A percentile compares a stretch with the other conserved stretches of the same genome.
Evolutionary conservation across 2,113 vertebrate species (phyloP).

Genomic region (Myiagra hebetior): DNA sequence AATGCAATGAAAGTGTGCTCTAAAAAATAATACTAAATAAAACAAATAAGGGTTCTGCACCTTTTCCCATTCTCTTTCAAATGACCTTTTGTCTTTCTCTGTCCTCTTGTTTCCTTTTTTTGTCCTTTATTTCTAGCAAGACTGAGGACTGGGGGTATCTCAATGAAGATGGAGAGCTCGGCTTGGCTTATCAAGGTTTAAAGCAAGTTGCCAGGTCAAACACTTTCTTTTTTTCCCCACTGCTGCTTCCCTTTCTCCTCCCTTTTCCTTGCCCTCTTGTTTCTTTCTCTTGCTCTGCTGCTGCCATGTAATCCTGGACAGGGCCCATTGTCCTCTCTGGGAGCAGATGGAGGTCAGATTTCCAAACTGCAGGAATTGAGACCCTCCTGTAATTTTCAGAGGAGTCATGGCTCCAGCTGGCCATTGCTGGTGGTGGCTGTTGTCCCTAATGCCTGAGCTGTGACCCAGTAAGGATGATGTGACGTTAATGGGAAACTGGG

Average conservation of each 20-base stretch:
- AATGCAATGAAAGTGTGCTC: background rate
- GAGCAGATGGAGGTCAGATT: background rate
- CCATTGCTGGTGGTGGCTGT: background rate
- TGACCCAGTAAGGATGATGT: background rate
- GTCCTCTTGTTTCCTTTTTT: conserved; percentile 46
- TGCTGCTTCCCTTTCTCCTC: background rate
- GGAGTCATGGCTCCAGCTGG: accelerated
- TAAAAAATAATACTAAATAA: background rate
- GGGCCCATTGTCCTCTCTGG: background rate
- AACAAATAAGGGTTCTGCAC: background rate
- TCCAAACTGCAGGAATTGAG: background rate
- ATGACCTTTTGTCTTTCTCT: conserved; percentile 55
- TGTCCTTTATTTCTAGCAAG: conserved; percentile 81
- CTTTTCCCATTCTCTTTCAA: background rate
- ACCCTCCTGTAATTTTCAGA: background rate
- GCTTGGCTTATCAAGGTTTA: conserved; percentile 91
- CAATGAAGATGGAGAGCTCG: conserved; percentile 95
- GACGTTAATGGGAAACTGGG: background rate
- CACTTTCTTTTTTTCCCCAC: background rate
- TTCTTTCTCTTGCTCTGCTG: background rate
- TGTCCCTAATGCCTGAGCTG: background rate
- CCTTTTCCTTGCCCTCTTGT: background rate
- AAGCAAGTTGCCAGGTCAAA: conserved; percentile 94
- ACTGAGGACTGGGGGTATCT: conserved; percentile 88
- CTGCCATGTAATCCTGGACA: background rate